Conservation (phyloP, 2,113 vertebrate species). For the Neodon shergylaensis region DNA sequence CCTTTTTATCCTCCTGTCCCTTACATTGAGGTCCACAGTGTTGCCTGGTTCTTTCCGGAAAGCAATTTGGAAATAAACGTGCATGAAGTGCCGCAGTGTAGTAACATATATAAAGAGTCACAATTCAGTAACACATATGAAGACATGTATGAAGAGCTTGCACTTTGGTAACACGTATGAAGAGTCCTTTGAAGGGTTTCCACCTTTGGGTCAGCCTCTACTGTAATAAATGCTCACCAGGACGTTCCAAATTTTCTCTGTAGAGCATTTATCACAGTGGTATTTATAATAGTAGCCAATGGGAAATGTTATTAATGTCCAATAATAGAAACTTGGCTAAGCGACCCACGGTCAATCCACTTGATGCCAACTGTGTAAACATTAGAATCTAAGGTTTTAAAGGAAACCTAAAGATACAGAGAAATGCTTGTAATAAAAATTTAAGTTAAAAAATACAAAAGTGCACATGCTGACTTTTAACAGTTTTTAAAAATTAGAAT, state of each 20-base stretch:
- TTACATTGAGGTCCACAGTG: constrained; percentile 44
- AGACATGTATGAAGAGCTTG: constrained; percentile 20
- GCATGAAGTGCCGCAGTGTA: background rate
- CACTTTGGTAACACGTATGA: constrained; percentile 40
- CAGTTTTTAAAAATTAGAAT: constrained; percentile 40
- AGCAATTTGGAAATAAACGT: constrained; percentile 42
- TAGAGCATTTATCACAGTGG: constrained; percentile 39
- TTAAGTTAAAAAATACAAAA: constrained; percentile 48
- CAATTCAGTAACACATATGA: background rate
- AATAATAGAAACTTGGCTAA: constrained; percentile 2
- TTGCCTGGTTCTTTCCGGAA: constrained; percentile 48
- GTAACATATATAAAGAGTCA: background rate
- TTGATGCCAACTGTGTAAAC: constrained; percentile 3
- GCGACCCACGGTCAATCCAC: background rate
- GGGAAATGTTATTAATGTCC: constrained; percentile 40
- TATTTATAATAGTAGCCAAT: constrained; percentile 43
- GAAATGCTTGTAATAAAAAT: constrained; percentile 36
- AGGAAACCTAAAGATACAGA: constrained; percentile 41
- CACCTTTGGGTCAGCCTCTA: constrained; percentile 43
- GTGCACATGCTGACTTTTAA: constrained; percentile 31
- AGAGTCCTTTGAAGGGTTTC: constrained; percentile 45
- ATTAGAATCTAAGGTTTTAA: constrained; percentile 37
- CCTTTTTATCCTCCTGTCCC: constrained; percentile 40
- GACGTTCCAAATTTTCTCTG: background rate
- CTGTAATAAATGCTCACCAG: background rate